A percentile compares a stretch with the other conserved stretches of the same genome.
Conservation (phyloP, 2,888 invertebrate species). For the Torymus texanus region DNA sequence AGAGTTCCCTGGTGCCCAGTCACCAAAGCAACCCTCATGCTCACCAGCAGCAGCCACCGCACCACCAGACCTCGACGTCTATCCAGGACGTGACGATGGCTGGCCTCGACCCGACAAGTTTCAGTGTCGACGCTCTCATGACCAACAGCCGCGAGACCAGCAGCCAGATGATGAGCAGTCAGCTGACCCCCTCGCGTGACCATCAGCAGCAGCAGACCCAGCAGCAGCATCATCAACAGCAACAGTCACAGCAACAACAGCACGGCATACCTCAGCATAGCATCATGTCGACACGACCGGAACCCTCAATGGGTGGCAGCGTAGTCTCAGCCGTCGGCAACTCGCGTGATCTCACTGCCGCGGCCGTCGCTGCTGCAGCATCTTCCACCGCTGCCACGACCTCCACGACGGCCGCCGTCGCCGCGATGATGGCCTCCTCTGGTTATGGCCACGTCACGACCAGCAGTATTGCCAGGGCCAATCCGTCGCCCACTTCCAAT, state of each 20-base stretch:
- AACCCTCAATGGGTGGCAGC: conserved; percentile 55
- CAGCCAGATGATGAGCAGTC: conserved; percentile 37
- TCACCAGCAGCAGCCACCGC: conserved; percentile 58
- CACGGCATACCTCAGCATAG: conserved; percentile 65
- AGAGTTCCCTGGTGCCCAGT: conserved; percentile 64
- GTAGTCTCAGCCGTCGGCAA: conserved; percentile 57
- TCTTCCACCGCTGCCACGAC: conserved; percentile 65
- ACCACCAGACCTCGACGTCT: conserved; percentile 64
- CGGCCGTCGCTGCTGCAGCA: conserved; percentile 59
- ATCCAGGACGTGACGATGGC: conserved; percentile 71
- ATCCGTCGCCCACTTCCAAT: conserved; percentile 68
- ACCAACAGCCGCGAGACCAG: conserved; percentile 66
- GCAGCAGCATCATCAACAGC: conserved; percentile 57
- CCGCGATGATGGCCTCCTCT: conserved; percentile 72
- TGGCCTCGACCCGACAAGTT: conserved; percentile 75
- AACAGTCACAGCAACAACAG: conserved; percentile 57
- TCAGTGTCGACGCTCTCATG: conserved; percentile 81
- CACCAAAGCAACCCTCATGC: conserved; percentile 63
- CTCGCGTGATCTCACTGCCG: conserved; percentile 61
- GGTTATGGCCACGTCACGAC: conserved; percentile 69
- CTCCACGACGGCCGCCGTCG: conserved; percentile 68
- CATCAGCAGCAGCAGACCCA: conserved; percentile 61
- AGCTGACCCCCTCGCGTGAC: conserved; percentile 41
- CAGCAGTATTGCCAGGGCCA: conserved; percentile 61
- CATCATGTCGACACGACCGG: conserved; percentile 63